These are phyloP conservation scores for Clarias platycephalus DNA, from an alignment of 2,797 vertebrate genomes.

Conservation along the genomic window DNA sequence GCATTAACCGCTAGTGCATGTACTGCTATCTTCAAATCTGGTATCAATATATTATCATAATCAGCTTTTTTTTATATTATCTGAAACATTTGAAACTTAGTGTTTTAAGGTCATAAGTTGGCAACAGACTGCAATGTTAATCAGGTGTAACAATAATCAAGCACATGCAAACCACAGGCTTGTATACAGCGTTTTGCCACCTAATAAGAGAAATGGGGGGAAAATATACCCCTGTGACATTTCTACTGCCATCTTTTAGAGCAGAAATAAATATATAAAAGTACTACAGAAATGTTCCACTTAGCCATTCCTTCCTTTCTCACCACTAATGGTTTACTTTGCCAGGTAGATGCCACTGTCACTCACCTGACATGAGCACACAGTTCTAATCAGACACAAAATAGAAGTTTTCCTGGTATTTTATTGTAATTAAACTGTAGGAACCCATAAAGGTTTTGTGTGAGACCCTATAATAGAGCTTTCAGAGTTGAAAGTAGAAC, in stretches of 20 bases:
- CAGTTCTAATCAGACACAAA: neutral
- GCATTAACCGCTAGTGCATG: neutral
- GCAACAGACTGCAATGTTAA: neutral
- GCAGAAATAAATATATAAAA: neutral
- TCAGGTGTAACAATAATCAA: neutral
- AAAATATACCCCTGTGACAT: slow-evolving; percentile 1
- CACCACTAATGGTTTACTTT: slow-evolving; percentile 18
- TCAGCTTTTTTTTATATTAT: neutral
- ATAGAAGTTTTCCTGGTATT: slow-evolving; percentile 3
- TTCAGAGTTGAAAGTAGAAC: slow-evolving; percentile 8
- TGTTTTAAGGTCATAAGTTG: neutral
- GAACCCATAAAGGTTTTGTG: slow-evolving; percentile 8
- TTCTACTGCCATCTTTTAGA: neutral
- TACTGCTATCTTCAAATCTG: no score
- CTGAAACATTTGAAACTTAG: neutral
- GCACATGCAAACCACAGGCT: neutral
- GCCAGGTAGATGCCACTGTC: slow-evolving; percentile 14
- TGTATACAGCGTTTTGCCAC: neutral
- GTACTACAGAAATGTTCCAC: neutral
- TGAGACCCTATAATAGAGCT: slow-evolving; percentile 3
- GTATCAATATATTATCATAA: neutral
- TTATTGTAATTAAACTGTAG: slow-evolving; percentile 20
- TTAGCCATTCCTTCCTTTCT: neutral
- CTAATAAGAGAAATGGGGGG: neutral
- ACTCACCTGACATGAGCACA: neutral